A percentile compares a stretch with the other conserved stretches of the same genome.
phyloP scores from a whole-genome alignment of 2,113 vertebrate genomes.

The Myodes glareolus region DNA sequence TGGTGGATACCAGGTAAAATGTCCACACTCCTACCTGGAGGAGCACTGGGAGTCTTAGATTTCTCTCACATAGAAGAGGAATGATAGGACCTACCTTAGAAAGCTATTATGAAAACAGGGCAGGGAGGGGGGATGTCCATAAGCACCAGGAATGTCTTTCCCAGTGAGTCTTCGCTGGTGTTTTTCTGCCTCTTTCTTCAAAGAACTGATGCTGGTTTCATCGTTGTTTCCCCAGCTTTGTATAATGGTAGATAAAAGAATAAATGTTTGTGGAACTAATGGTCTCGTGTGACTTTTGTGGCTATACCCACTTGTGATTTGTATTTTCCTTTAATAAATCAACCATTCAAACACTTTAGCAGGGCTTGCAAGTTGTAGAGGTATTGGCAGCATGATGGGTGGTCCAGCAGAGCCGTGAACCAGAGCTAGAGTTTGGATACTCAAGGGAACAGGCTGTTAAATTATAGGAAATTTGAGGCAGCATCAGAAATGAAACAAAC shows the following conservation, averaged over 20 bases:
- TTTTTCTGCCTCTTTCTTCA: not conserved
- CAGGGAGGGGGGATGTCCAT: not conserved
- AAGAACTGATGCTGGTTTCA: not conserved
- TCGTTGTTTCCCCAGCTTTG: not conserved
- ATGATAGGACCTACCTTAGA: not conserved
- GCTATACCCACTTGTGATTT: conserved; percentile 1
- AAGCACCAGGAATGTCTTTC: not conserved
- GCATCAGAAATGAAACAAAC: conserved; percentile 47
- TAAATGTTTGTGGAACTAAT: not conserved
- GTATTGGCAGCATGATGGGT: conserved; percentile 17
- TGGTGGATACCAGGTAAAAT: not conserved
- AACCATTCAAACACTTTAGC: not conserved
- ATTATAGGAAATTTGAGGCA: conserved; percentile 6
- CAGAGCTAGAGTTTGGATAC: not conserved
- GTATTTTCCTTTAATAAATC: conserved; percentile 41
- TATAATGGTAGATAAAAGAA: not conserved
- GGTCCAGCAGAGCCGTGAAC: not conserved
- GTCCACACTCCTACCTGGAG: not conserved
- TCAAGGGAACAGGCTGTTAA: not conserved
- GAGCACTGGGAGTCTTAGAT: not conserved
- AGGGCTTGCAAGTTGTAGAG: not conserved
- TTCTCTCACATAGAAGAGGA: not conserved
- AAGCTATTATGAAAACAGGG: not conserved
- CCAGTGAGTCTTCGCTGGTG: not conserved
- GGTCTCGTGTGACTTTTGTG: not conserved